Base-by-base conservation (phyloP, 1,140 invertebrate genomes). In the Hetaerina americana region DNA sequence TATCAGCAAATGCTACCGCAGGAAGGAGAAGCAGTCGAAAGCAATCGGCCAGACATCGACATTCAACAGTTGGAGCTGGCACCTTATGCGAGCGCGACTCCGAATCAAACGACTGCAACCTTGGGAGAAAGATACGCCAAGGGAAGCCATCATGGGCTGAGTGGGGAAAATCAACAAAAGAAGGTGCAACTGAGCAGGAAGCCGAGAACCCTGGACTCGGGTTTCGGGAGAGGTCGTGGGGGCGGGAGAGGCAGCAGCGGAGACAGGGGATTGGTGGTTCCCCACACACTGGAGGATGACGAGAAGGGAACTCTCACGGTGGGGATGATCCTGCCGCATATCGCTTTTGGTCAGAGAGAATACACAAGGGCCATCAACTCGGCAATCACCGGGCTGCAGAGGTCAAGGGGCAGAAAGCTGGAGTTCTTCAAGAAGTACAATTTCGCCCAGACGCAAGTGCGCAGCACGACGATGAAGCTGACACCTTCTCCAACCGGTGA, bases 401-500 rank as follows among this genome's bases (percentile, higher is more conserved):
- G 86, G 77, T 83, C 82, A 5, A 83, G 83, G 69, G 79, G 83
- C 49, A 83, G 85, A 66, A 86, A 84, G 74, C 82, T 87, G 71
- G 83, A 82, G 73, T 90, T 89, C 78, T 77, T 89, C 31, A 84
- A 87, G 76, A 84, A 86, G 73, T 89, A 87, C 77, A 81, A 82
- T 27, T 89, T 90, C 75, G 84, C 84, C 18, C 82, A 84, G 29
- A 79, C 81, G 49, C 85, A 89, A 74, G 87, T 91, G 27, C 85
- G 84, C 75, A 84, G 82, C 72, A 84, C 85, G 57, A 86, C 89
- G 83, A 88, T 90, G 85, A 85, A 85, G 70, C 80, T 92, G 24
- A 89, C 88, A 66, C 90, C 90, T 8, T 90, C 87, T 82, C 90
- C 90, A 10, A 91, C 87, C 85, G 89, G 89, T 91, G 81, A 88